Evolutionary conservation across 2,113 vertebrate genomes (phyloP).

Genomic region (Tyto alba): DNA sequence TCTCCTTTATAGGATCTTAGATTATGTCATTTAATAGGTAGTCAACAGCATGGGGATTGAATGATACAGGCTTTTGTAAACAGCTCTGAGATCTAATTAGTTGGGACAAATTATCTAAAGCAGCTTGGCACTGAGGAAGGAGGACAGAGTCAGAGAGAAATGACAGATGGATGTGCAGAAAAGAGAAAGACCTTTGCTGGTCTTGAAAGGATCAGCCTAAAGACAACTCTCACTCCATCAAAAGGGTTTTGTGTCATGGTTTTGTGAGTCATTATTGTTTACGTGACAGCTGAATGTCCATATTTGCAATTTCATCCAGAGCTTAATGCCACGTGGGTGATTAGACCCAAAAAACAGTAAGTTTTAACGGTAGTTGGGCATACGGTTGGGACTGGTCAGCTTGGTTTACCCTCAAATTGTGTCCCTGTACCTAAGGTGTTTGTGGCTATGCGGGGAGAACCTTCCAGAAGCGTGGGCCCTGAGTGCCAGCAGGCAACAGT

Average conservation of each 20-base stretch:
- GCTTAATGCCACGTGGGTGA: background rate
- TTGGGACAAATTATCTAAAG: conserved; percentile 33
- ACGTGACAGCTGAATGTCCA: background rate
- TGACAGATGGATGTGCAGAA: background rate
- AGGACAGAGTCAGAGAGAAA: background rate
- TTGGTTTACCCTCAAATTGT: background rate
- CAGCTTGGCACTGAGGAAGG: background rate
- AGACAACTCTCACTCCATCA: background rate
- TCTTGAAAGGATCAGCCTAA: background rate
- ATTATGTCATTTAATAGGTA: conserved; percentile 20
- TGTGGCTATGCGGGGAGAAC: background rate
- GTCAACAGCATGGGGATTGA: background rate
- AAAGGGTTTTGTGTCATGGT: rapidly evolving
- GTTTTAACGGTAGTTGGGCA: background rate
- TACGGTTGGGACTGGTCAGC: background rate
- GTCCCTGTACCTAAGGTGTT: background rate
- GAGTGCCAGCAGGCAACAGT: background rate
- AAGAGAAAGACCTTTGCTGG: background rate
- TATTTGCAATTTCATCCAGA: background rate
- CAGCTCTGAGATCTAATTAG: conserved; percentile 44
- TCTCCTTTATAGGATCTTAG: background rate
- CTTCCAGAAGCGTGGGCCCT: background rate
- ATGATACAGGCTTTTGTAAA: conserved; percentile 15
- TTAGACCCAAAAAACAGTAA: background rate
- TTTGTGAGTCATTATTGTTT: background rate